phyloP scores from a whole-genome alignment of 2,888 invertebrate genomes.

The Agrilus biguttatus region DNA sequence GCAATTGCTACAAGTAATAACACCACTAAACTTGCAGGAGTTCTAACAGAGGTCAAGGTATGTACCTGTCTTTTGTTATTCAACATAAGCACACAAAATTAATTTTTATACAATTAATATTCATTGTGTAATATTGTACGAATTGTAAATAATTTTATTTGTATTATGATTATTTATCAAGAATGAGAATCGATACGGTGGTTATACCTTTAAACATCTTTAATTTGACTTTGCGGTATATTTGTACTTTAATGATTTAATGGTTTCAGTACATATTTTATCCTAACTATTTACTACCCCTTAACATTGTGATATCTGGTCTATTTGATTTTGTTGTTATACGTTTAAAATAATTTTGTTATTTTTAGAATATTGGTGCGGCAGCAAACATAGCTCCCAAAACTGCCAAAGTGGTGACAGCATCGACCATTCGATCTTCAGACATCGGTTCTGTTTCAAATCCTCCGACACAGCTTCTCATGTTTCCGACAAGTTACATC shows the following conservation, averaged over 20 bases:
- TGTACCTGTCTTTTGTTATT: neutral
- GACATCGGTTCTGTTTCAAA: slow-evolving; percentile 10
- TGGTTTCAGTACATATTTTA: no score
- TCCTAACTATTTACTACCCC: no score
- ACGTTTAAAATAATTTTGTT: slow-evolving; percentile 5
- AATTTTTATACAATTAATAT: neutral
- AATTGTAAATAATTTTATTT: no score
- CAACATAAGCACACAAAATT: no score
- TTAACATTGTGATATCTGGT: no score
- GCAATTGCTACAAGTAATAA: slow-evolving; percentile 8
- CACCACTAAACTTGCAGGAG: slow-evolving; percentile 14
- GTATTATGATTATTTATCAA: no score
- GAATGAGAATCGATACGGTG: no score
- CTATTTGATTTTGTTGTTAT: no score
- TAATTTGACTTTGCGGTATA: no score
- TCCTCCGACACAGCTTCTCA: slow-evolving; percentile 36
- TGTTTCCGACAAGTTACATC: slow-evolving; percentile 43
- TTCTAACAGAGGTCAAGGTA: slow-evolving; percentile 23
- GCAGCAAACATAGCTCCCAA: neutral
- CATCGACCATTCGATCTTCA: slow-evolving; percentile 15
- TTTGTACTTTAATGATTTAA: no score
- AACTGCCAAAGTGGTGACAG: slow-evolving; percentile 1
- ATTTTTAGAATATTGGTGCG: slow-evolving; percentile 3
- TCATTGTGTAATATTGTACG: no score
- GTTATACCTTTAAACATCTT: no score